Conservation (phyloP, 1,140 invertebrate species). For the Drosophila lini region DNA sequence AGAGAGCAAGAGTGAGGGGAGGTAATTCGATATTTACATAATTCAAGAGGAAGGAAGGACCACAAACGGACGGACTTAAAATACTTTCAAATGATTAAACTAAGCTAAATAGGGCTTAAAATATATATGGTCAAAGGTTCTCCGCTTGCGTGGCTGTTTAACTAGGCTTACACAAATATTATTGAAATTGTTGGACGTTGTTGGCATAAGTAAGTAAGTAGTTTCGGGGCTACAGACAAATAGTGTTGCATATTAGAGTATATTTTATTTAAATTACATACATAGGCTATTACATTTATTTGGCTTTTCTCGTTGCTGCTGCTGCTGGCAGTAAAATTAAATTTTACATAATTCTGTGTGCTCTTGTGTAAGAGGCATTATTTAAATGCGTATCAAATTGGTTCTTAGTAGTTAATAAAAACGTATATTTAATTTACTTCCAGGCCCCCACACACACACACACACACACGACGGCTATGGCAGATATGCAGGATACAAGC, state of each 20-base stretch:
- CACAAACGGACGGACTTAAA: conserved; percentile 45
- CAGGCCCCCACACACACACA: conserved; percentile 28
- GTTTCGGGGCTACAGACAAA: conserved; percentile 52
- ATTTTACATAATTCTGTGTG: conserved; percentile 71
- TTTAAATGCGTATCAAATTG: conserved; percentile 83
- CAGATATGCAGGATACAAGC: conserved; percentile 50
- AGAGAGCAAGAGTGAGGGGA: conserved; percentile 5
- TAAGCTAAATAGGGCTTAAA: conserved; percentile 72
- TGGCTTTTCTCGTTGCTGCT: conserved; percentile 64
- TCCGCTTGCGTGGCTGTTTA: conserved; percentile 24
- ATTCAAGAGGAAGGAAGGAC: neutral
- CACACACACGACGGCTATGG: conserved; percentile 11
- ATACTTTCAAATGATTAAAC: conserved; percentile 74
- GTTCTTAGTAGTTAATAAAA: conserved; percentile 83
- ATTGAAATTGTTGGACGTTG: conserved; percentile 80
- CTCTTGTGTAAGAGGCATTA: conserved; percentile 58
- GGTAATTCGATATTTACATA: conserved; percentile 63
- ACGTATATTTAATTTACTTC: conserved; percentile 82
- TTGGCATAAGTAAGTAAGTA: conserved; percentile 81
- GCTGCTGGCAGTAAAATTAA: conserved; percentile 67
- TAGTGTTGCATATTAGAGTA: conserved; percentile 35
- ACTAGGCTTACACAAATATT: conserved; percentile 71
- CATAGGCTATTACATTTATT: conserved; percentile 71
- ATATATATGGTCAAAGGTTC: conserved; percentile 59
- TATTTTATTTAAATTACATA: conserved; percentile 77